phyloP scores from a whole-genome alignment of 1,140 invertebrate genomes.

The Heliothis virescens region DNA sequence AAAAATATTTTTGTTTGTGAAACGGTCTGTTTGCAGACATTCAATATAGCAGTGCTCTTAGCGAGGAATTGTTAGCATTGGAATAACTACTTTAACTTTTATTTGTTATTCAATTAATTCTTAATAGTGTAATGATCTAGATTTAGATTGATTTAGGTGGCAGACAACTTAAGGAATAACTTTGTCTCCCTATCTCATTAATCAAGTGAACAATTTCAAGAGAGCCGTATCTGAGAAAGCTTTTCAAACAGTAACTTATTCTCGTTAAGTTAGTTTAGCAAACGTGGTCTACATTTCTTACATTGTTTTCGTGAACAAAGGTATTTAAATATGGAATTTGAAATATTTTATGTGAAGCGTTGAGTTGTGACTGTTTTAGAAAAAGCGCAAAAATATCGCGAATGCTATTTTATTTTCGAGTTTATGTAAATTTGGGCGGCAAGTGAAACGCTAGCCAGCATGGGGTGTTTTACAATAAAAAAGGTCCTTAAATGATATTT shows the following conservation, averaged over 20 bases:
- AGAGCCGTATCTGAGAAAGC: slow-evolving; percentile 65
- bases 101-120: slow-evolving; percentile 5
- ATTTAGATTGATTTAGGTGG: slow-evolving; percentile 11
- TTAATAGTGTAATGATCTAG: slow-evolving; percentile 1
- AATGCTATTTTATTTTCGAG: slow-evolving; percentile 16
- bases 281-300: slow-evolving; percentile 39
- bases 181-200: slow-evolving; percentile 58
- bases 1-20: slow-evolving; percentile 45
- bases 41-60: slow-evolving; percentile 20
- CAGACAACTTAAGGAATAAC: slow-evolving; percentile 11
- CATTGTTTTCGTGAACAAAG: slow-evolving; percentile 19
- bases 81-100: background rate
- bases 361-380: background rate
- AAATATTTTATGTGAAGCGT: background rate
- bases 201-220: slow-evolving; percentile 70
- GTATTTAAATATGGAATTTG: slow-evolving; percentile 1
- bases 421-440: slow-evolving; percentile 7
- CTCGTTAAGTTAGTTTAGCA: slow-evolving; percentile 50
- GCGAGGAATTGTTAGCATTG: background rate
- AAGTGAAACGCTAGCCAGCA: slow-evolving; percentile 12
- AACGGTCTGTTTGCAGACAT: slow-evolving; percentile 19
- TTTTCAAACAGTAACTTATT: slow-evolving; percentile 74
- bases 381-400: background rate
- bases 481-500: slow-evolving; percentile 31
- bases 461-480: slow-evolving; percentile 17